Conservation (phyloP, 2,797 vertebrate genomes). For the Miichthys miiuy region DNA sequence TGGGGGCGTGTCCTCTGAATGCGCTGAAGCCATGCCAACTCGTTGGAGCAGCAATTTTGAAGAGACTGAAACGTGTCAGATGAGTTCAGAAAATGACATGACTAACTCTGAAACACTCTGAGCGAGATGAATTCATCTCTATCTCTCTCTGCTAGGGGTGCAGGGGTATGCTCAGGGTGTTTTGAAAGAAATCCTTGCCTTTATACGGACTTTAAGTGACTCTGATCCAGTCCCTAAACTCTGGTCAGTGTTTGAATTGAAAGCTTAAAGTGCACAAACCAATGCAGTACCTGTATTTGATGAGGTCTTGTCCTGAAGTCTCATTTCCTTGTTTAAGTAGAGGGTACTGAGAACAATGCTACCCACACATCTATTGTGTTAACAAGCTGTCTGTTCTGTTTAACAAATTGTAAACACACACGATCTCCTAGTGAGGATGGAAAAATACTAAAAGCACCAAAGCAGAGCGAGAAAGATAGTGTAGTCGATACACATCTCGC, state of each 20-base stretch:
- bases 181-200: too few species aligned
- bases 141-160: too few species aligned
- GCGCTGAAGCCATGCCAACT: too few species aligned
- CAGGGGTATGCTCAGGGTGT: too few species aligned
- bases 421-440: neutral
- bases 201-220: neutral
- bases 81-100: too few species aligned
- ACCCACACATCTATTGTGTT: slow-evolving; percentile 11
- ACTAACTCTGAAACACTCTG: too few species aligned
- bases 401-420: slow-evolving; percentile 39
- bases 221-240: neutral
- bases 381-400: slow-evolving; percentile 38
- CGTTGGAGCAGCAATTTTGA: too few species aligned
- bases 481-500: neutral
- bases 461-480: neutral
- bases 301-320: slow-evolving; percentile 9
- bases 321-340: slow-evolving; percentile 18
- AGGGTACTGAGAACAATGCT: slow-evolving; percentile 23
- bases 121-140: too few species aligned
- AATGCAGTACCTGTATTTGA: slow-evolving; percentile 7
- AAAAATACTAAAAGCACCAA: slow-evolving; percentile 15
- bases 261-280: slow-evolving; percentile 7
- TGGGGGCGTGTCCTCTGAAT: too few species aligned
- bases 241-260: neutral
- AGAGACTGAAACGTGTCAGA: too few species aligned